These are phyloP conservation scores for Austrolebias charrua DNA, from an alignment of 2,797 vertebrate genomes.

Conservation along the genomic window DNA sequence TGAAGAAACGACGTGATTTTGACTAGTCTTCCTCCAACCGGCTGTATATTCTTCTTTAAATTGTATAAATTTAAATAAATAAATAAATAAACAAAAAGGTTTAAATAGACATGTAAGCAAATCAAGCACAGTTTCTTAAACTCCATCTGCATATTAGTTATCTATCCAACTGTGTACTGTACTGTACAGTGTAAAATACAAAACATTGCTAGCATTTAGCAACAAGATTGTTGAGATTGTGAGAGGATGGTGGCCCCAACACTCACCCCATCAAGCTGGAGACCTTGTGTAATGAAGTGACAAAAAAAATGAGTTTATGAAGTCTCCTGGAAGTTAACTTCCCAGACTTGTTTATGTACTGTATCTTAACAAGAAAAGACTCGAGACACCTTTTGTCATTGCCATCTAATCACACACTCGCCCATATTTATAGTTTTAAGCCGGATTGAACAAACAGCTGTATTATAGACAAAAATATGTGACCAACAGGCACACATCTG, in stretches of 20 bases:
- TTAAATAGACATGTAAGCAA: too few species aligned
- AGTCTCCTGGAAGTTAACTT: slow-evolving; percentile 2
- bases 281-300: too few species aligned
- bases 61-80: not conserved
- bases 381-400: slow-evolving; percentile 1
- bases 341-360: slow-evolving; percentile 1
- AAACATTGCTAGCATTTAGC: slow-evolving; percentile 1
- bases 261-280: not conserved
- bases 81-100: too few species aligned
- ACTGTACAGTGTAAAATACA: slow-evolving; percentile 4
- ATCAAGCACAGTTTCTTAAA: not conserved
- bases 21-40: too few species aligned
- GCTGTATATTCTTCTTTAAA: too few species aligned
- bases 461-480: slow-evolving; percentile 35
- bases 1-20: too few species aligned
- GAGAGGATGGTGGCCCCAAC: not conserved
- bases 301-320: not conserved
- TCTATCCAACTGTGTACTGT: not conserved
- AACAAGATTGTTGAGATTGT: not conserved
- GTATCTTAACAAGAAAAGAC: slow-evolving; percentile 15
- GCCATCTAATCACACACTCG: not conserved
- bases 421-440: slow-evolving; percentile 15
- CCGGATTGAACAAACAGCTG: slow-evolving; percentile 36
- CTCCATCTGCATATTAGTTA: not conserved
- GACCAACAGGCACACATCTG: slow-evolving; percentile 23